Evolutionary conservation across 2,888 invertebrate species (phyloP).

Genomic region (Xylophagus ater): DNA sequence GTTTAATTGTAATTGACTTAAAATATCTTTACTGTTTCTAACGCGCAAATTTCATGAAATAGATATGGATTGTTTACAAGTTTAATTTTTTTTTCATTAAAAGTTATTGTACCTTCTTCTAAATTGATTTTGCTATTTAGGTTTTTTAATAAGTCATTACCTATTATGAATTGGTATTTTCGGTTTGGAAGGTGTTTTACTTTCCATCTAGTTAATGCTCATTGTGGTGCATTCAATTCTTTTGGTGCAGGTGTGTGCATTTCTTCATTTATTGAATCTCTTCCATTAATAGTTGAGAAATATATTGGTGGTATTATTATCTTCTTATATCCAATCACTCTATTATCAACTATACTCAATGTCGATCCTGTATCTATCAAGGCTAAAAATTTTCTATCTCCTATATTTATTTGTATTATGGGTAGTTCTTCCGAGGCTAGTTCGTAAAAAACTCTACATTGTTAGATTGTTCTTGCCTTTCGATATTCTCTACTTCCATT

Average conservation of each 20-base stretch:
- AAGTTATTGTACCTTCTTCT: neutral
- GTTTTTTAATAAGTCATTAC: slow-evolving; percentile 6
- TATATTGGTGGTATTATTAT: slow-evolving; percentile 8
- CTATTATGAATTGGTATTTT: slow-evolving; percentile 8
- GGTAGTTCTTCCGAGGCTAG: slow-evolving; percentile 13
- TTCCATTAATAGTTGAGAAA: slow-evolving; percentile 10
- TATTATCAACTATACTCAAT: slow-evolving; percentile 10
- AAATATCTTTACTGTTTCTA: neutral
- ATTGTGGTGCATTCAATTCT: slow-evolving; percentile 11
- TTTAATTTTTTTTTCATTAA: neutral
- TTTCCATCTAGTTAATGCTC: too few relatives aligned
- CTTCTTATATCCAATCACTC: slow-evolving; percentile 3
- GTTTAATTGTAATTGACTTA: neutral
- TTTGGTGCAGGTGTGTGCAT: slow-evolving; percentile 11
- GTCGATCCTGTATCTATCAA: slow-evolving; percentile 11
- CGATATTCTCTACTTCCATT: neutral
- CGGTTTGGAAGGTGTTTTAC: too few relatives aligned
- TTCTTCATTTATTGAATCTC: slow-evolving; percentile 9
- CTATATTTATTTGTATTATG: slow-evolving; percentile 8
- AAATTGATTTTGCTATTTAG: neutral
- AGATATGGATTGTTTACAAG: neutral
- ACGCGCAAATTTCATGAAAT: neutral
- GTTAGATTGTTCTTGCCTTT: neutral
- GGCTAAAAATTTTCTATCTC: slow-evolving; percentile 7
- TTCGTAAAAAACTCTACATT: slow-evolving; percentile 10